These are phyloP conservation scores for Apantesis nais DNA, from an alignment of 2,888 invertebrate genomes.

Conservation along the genomic window DNA sequence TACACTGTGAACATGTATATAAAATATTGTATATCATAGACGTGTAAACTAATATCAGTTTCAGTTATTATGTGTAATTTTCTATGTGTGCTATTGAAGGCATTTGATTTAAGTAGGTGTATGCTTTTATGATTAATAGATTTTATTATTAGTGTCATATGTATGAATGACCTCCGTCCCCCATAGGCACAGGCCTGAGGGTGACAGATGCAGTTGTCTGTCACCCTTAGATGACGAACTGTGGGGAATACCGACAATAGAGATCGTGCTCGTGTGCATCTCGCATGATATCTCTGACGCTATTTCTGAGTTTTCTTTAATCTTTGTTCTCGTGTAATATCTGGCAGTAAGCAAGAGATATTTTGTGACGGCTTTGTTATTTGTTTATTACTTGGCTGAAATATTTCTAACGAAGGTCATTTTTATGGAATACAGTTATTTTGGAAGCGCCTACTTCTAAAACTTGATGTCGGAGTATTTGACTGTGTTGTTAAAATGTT, in stretches of 20 bases:
- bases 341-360: slow-evolving; percentile 48
- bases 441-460: slow-evolving; percentile 25
- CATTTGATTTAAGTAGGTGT: too few relatives aligned
- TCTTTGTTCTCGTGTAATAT: slow-evolving; percentile 43
- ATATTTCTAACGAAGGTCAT: slow-evolving; percentile 46
- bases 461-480: slow-evolving; percentile 16
- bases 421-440: slow-evolving; percentile 37
- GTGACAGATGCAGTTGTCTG: too few relatives aligned
- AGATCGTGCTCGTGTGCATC: too few relatives aligned
- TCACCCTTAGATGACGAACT: too few relatives aligned
- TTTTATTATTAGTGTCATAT: not conserved
- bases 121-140: not conserved
- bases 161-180: too few relatives aligned
- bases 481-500: not conserved
- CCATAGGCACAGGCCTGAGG: too few relatives aligned
- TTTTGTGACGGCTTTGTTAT: slow-evolving; percentile 49
- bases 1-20: too few relatives aligned
- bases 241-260: too few relatives aligned
- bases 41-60: too few relatives aligned
- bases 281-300: not conserved
- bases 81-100: too few relatives aligned
- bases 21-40: too few relatives aligned
- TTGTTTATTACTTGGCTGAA: slow-evolving; percentile 47
- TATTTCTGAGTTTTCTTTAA: slow-evolving; percentile 3
- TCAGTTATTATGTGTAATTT: too few relatives aligned